Conservation (phyloP, 2,797 vertebrate species). For the Aplochiton taeniatus region DNA sequence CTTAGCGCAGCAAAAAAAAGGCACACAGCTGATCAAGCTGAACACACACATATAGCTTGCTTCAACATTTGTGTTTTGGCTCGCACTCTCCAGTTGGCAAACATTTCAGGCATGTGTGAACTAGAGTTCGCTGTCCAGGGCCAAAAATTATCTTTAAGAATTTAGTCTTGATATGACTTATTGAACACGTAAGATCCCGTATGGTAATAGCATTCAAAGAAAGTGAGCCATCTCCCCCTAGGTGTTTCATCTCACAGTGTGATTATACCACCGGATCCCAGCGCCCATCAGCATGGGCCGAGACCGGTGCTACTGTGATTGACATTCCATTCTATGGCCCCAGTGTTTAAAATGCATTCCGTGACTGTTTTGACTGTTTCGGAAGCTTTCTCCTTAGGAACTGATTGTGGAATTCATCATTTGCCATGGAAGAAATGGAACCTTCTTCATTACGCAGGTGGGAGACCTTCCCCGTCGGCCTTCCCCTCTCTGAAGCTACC, state of each 20-base stretch:
- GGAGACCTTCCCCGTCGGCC: constrained; percentile 69
- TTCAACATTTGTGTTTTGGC: constrained; percentile 41
- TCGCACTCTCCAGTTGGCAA: constrained; percentile 58
- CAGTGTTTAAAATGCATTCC: constrained; percentile 62
- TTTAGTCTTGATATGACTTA: constrained; percentile 55
- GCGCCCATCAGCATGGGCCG: constrained; percentile 67
- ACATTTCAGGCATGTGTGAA: constrained; percentile 54
- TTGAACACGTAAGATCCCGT: constrained; percentile 68
- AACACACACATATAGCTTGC: constrained; percentile 56
- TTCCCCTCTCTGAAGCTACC: constrained; percentile 67
- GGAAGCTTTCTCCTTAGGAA: constrained; percentile 59
- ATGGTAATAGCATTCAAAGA: constrained; percentile 58
- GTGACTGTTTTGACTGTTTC: constrained; percentile 48
- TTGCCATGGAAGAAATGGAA: constrained; percentile 76
- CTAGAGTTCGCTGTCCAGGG: constrained; percentile 58
- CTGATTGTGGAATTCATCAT: constrained; percentile 76
- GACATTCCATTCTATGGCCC: constrained; percentile 22
- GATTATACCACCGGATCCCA: constrained; percentile 42
- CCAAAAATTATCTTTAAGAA: constrained; percentile 60
- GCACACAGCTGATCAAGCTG: constrained; percentile 55
- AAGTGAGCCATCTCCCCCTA: no score
- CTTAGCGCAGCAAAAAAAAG: constrained; percentile 41
- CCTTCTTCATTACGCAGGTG: constrained; percentile 71
- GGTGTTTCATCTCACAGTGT: constrained; percentile 24
- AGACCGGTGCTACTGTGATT: constrained; percentile 37